A percentile compares a stretch with the other conserved stretches of the same genome.
Evolutionary conservation across 92 coral and sea anemone species (phyloP).

Genomic region (Epizoanthus illoricatus): DNA sequence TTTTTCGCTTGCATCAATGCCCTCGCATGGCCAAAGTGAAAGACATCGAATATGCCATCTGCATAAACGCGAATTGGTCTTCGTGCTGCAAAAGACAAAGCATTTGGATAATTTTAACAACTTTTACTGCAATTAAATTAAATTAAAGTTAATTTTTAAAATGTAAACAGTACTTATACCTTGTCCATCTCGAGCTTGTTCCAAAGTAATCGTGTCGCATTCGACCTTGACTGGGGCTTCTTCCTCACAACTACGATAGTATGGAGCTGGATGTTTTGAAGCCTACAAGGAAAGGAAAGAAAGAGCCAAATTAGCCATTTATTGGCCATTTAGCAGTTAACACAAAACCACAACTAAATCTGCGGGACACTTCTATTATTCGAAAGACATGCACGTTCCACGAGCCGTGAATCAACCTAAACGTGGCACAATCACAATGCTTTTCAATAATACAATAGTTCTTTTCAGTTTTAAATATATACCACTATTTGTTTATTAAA

Average conservation of each 20-base stretch:
- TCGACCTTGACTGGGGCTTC: slow-evolving; percentile 26
- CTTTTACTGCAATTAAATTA: background rate
- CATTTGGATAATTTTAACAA: background rate
- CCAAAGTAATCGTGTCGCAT: slow-evolving; percentile 66
- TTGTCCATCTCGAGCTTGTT: slow-evolving; percentile 91
- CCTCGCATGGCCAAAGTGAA: slow-evolving; percentile 96
- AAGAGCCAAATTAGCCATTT: no score
- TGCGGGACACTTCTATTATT: no score
- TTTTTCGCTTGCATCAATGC: slow-evolving; percentile 93
- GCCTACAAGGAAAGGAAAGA: slow-evolving; percentile 45
- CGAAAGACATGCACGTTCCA: no score
- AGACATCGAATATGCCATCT: slow-evolving; percentile 89
- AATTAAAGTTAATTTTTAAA: background rate
- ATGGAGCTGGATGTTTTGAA: slow-evolving; percentile 62
- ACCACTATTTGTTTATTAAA: background rate
- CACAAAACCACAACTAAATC: no score
- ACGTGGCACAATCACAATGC: no score
- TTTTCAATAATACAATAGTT: no score
- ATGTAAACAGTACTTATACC: slow-evolving; percentile 47
- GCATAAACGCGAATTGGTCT: slow-evolving; percentile 97
- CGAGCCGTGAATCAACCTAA: no score
- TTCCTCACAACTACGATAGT: slow-evolving; percentile 49
- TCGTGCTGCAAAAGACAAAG: slow-evolving; percentile 60
- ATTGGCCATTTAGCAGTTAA: no score
- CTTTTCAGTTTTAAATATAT: background rate